These are phyloP conservation scores for Phyto melanocephala DNA, from an alignment of 2,888 invertebrate species.

Conservation along the genomic window DNA sequence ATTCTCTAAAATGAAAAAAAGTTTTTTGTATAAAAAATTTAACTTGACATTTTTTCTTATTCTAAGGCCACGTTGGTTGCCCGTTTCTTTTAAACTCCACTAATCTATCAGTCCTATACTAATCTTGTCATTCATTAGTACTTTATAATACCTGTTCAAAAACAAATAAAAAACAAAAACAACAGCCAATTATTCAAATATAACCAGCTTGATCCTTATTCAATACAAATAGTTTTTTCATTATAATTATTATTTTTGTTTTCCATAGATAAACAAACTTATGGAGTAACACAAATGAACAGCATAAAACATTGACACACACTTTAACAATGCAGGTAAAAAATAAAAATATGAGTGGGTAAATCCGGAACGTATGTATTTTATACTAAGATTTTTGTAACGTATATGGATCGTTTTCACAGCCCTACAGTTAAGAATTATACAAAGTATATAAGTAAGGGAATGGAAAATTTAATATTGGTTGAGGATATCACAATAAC, in stretches of 20 bases:
- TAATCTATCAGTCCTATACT: not conserved
- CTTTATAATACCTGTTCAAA: not conserved
- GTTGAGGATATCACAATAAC: no score
- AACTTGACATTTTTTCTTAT: not conserved
- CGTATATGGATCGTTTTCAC: not conserved
- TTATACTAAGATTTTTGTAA: no score
- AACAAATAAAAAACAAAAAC: not conserved
- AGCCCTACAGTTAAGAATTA: no score
- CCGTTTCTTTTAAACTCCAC: not conserved
- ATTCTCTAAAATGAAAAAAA: no score
- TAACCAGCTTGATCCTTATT: slow-evolving; percentile 19
- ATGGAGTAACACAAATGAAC: not conserved
- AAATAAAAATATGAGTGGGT: slow-evolving; percentile 22
- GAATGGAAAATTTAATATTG: no score
- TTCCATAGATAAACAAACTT: not conserved
- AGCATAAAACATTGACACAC: not conserved
- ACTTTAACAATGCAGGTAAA: slow-evolving; percentile 7
- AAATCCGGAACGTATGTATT: not conserved
- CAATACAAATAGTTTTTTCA: no score
- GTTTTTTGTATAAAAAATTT: no score
- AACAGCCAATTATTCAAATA: not conserved
- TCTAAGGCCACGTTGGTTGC: not conserved
- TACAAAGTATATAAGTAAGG: no score
- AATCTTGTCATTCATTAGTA: not conserved
- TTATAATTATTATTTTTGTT: no score